These are phyloP conservation scores for Panulirus ornatus DNA, from an alignment of 1,140 invertebrate species.

Conservation along the genomic window DNA sequence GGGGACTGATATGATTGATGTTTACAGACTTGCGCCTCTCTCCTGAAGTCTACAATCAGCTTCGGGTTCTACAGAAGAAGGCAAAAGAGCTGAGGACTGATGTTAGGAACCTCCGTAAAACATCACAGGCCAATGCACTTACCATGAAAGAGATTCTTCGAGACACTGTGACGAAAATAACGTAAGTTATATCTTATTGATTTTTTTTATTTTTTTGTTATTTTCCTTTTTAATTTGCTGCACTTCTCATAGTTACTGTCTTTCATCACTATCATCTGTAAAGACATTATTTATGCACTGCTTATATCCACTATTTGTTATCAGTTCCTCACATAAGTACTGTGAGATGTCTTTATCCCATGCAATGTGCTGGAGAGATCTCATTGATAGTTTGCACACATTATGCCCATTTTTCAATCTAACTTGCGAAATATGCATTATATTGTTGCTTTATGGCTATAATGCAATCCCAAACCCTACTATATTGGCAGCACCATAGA, in stretches of 20 bases:
- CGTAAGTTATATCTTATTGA: conserved; percentile 36
- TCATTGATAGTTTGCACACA: neutral
- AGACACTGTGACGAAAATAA: conserved; percentile 83
- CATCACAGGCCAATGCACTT: conserved; percentile 94
- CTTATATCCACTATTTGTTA: neutral
- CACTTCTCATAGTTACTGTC: neutral
- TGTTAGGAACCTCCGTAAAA: conserved; percentile 90
- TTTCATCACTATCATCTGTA: neutral
- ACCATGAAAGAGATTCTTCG: conserved; percentile 93
- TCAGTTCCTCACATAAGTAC: neutral
- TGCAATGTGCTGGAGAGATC: neutral
- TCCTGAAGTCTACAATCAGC: conserved; percentile 91
- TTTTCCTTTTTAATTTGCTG: neutral
- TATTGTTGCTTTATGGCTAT: neutral
- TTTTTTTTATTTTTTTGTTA: neutral
- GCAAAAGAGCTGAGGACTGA: conserved; percentile 93
- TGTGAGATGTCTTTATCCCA: neutral
- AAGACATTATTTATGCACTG: neutral
- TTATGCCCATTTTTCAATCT: neutral
- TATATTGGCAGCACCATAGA: neutral
- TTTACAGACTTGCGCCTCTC: conserved; percentile 83
- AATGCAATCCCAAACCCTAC: neutral
- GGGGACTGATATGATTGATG: neutral
- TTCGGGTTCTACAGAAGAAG: conserved; percentile 91
- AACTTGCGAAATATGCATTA: neutral